phyloP scores from a whole-genome alignment of 2,888 invertebrate genomes.

The Chaetoderma sp. region DNA sequence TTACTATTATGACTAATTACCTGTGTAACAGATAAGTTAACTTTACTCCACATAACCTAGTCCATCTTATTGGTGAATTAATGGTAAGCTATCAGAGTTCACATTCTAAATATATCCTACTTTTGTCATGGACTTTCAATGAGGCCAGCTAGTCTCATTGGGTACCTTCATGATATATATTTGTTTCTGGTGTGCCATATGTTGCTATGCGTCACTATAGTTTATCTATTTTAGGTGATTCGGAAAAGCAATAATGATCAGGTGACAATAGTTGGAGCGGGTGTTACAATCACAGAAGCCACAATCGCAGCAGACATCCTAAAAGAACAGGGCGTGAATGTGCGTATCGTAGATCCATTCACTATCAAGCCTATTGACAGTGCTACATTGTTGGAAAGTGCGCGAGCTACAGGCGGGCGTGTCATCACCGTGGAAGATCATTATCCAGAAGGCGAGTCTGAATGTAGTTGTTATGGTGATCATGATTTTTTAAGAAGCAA shows the following conservation, averaged over 20 bases:
- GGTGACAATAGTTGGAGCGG: conserved; percentile 90
- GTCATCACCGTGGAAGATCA: conserved; percentile 97
- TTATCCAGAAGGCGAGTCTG: conserved; percentile 82
- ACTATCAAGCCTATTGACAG: conserved; percentile 95
- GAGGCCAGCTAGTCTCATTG: no score
- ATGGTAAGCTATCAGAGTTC: no score
- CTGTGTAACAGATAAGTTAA: no score
- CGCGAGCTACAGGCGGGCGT: conserved; percentile 82
- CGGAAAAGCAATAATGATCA: conserved; percentile 82
- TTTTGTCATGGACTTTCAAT: no score
- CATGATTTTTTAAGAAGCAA: no score
- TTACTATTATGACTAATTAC: no score
- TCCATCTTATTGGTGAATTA: no score
- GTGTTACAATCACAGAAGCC: conserved; percentile 93
- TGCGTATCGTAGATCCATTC: conserved; percentile 93
- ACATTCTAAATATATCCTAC: no score
- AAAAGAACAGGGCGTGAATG: conserved; percentile 75
- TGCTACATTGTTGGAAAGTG: conserved; percentile 81
- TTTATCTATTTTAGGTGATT: conserved; percentile 79
- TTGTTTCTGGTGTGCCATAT: not conserved
- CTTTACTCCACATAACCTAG: no score
- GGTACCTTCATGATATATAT: not conserved
- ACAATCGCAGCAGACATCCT: conserved; percentile 85
- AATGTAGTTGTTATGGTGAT: not conserved
- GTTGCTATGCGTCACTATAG: not conserved